Base-by-base conservation (phyloP, 92 coral and sea anemone genomes). In the Epizoanthus stellaris region DNA sequence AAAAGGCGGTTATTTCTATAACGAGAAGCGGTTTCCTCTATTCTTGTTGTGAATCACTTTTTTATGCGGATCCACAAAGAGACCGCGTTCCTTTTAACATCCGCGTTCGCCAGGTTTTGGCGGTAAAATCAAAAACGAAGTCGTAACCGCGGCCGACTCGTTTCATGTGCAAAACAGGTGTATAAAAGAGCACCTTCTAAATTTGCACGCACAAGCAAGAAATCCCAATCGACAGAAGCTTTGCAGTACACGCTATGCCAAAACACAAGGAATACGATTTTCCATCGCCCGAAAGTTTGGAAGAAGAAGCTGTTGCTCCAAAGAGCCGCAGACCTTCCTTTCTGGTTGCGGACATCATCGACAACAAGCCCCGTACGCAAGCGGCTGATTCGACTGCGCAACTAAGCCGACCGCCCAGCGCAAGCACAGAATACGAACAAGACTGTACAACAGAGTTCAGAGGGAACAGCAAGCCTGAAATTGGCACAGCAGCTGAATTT, bases 291-390 rank as follows among this genome's bases (percentile, higher is more conserved):
- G 77, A 8, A 19, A 72, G 60, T 72, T 49, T 72, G 34, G 38
- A 45, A 6, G 42, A 43, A 43, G 77, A 72, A 19, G 34, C 40
- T 19, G 39, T 20, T n/a, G 77, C 38, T 49, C 77, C 77, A 0
- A 72, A 72, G 17, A 45, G 60, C 8, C 77, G 77, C 13, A 19
- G 59, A 9, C 77, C 59, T 12, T 72, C 77, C 16, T 72, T 72
- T 34, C 38, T 43, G 60, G 77, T 72, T 14, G 77, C 47, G 77
- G 77, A 72, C n/a, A 43, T 72, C 34, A 72, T 72, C 36, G 36
- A 72, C 16, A 43, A 12, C 73, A 68, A 68, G 42, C 42, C 70
- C 40, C 70, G 70, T 11, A 66, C 42, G 13, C 39, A 66, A 25
- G 73, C 73, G 45, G 52, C 20, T 3, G 20, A 39, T 36, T 34